Base-by-base conservation (phyloP, 1,140 invertebrate genomes). In the Grapholita molesta region DNA sequence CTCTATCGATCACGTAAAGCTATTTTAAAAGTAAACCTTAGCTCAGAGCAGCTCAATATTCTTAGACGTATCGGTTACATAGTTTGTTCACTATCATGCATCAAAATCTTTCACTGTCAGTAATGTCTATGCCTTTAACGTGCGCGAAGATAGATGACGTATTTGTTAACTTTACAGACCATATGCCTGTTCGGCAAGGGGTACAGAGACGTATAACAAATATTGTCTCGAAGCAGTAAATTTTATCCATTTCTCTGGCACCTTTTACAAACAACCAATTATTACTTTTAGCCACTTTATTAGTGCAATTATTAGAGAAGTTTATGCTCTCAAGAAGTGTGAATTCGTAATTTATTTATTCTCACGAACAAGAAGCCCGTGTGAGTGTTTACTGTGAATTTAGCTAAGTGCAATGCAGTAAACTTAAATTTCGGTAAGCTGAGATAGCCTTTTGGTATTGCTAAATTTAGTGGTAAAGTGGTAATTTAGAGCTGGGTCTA, bases 1-100 rank as follows among this genome's bases (percentile, higher is more conserved):
- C 73, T 70, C 86, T 79, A 91, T 90, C 88, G 78, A 90, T 90
- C 87, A 89, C 77, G 70, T 65, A 77, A 76, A 82, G 73, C 77
- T 78, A 82, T 84, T 86, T 88, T 83, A 77, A 82, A 83, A 73
- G 76, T 77, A 74, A 69, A 72, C 72, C 73, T 77, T 72, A 69
- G 42, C 70, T n/a, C 53, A 55, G 33, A 30, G 55, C 21, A 12
- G 25, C 52, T 57, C 33, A 48, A 35, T 57, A 33, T 66, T 52
- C 28, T 70, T 76, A n/a, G 77, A 79, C 71, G 70, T 69, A 76
- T 75, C 70, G 72, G 53, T 64, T 53, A 71, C 70, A 61, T 65
- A 42, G 52, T 70, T 33, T 66, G 68, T 70, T 73, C 53, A 42
- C 42, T 52, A 64, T 68, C 67, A 68, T 68, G 28, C 68, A 70